phyloP scores from a whole-genome alignment of 2,888 invertebrate species.

The Cerastoderma edule region DNA sequence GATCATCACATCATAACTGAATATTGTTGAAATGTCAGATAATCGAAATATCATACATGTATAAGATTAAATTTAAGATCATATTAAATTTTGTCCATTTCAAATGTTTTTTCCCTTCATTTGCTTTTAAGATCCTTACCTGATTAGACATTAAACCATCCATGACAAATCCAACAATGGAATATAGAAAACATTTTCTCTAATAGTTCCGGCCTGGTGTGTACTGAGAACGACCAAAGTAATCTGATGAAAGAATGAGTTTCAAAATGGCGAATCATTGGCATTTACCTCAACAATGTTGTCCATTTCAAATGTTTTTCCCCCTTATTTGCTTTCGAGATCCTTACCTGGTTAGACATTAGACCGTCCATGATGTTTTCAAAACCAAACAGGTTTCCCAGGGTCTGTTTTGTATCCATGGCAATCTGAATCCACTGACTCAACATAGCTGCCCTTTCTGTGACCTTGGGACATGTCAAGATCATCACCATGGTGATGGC shows the following conservation, averaged over 20 bases:
- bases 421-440: constrained; percentile 97
- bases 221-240: no score
- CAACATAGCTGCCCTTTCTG: constrained; percentile 90
- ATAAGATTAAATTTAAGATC: no score
- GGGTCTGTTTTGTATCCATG: constrained; percentile 94
- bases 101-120: neutral
- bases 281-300: no score
- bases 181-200: no score
- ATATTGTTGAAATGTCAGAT: no score
- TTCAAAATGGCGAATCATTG: no score
- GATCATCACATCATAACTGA: no score
- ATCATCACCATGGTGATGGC: constrained; percentile 94
- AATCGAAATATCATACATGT: no score
- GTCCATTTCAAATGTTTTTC: neutral
- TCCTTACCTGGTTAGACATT: constrained; percentile 91
- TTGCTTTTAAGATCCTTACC: constrained; percentile 85
- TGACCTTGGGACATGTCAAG: constrained; percentile 90
- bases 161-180: constrained; percentile 96
- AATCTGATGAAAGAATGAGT: no score
- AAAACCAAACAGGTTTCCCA: constrained; percentile 96
- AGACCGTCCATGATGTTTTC: constrained; percentile 95
- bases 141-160: constrained; percentile 94
- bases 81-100: no score
- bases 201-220: no score
- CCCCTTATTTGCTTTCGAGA: neutral